Evolutionary conservation across 2,113 vertebrate genomes (phyloP), one percentile per base, ranked within the genome.

Genomic region (Scartelaos histophorus): DNA sequence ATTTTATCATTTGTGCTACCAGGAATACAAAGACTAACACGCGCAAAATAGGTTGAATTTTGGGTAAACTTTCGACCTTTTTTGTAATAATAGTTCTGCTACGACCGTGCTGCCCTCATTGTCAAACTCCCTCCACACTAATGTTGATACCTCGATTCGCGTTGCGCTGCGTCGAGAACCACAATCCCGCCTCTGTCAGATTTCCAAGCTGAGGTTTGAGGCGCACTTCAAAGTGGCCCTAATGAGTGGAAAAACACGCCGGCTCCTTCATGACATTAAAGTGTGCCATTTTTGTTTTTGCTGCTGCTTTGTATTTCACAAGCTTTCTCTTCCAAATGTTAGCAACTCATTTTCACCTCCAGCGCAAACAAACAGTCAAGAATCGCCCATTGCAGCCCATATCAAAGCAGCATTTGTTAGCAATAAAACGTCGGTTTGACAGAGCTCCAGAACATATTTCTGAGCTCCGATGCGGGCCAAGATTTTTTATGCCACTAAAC

Each of bases 401-500:
- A 91, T 92, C 89, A 93, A 91, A 93, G 82, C 86, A 86, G 86
- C 92, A 91, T 92, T 94, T 93, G 92, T 91, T 93, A 91, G 85
- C 90, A 93, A 91, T 93, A 93, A 93, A 94, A 90, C 43, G 78
- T 86, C 81, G 91, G 89, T 89, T 91, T 93, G 92, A 91, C 88
- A 85, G 51, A 4, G 79, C 82, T 93, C 91, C 92, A 92, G 70
- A 82, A 35, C 81, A 88, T 83, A 90, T 87, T 91, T 91, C 82
- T 90, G 75, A 69, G 72, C 87, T 89, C 66, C 71, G 53, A 64
- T 69, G 25, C 71, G 12, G 71, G 91, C 93, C 91, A 93, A 86
- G 76, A 80, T 82, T 89, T 54, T 91, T 89, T 79, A 85, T 85
- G 87, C 85, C 85, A 82, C 82, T 80, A 75, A 91, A 89, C 87